These are phyloP conservation scores for Macrostomum lignano DNA, from an alignment of 1,140 invertebrate species.

Conservation along the genomic window DNA sequence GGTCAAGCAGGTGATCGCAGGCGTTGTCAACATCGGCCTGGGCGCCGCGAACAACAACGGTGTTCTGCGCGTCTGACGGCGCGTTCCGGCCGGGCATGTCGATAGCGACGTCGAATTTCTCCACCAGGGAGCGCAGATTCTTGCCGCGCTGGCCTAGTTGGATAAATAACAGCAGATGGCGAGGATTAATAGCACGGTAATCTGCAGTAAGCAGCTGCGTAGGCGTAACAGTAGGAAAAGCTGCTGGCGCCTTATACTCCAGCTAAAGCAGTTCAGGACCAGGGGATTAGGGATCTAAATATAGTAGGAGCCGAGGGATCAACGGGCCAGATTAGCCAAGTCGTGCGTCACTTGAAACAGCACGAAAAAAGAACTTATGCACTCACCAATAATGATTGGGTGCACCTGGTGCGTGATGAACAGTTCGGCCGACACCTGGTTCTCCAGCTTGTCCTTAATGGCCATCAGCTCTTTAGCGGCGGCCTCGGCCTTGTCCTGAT, in stretches of 20 bases:
- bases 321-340: slow-evolving; percentile 5
- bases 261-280: slow-evolving; percentile 54
- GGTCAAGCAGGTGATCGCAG: slow-evolving; percentile 48
- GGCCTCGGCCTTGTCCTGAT: slow-evolving; percentile 50
- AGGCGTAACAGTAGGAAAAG: slow-evolving; percentile 1
- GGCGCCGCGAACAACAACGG: slow-evolving; percentile 48
- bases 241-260: slow-evolving; percentile 6
- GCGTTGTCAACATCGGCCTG: slow-evolving; percentile 49
- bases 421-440: slow-evolving; percentile 10
- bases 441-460: slow-evolving; percentile 55
- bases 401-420: slow-evolving; percentile 1
- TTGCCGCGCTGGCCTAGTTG: slow-evolving; percentile 53
- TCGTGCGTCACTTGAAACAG: slow-evolving; percentile 5
- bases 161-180: slow-evolving; percentile 40
- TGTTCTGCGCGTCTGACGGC: slow-evolving; percentile 34
- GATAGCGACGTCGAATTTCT: slow-evolving; percentile 37
- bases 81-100: slow-evolving; percentile 37
- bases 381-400: background rate
- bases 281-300: slow-evolving; percentile 15
- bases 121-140: slow-evolving; percentile 47
- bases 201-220: background rate
- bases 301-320: background rate
- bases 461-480: slow-evolving; percentile 64
- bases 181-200: background rate
- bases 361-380: background rate